Evolutionary conservation across 2,888 invertebrate genomes (phyloP).

Genomic region (Sinelater perroti): DNA sequence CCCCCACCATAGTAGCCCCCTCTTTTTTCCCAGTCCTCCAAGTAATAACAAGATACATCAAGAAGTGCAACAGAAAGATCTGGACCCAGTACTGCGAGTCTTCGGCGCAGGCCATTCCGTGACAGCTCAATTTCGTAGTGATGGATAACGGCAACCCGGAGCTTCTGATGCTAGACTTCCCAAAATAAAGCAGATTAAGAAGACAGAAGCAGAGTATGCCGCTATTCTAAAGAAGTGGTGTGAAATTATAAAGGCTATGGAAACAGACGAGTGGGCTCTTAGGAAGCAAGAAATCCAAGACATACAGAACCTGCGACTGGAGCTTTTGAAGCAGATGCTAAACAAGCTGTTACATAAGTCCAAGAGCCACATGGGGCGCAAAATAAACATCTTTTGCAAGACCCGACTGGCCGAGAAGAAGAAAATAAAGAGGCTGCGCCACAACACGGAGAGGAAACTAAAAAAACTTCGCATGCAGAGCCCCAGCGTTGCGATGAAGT

Average conservation of each 20-base stretch:
- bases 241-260: slow-evolving; percentile 79
- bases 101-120: slow-evolving; percentile 79
- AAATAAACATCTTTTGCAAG: slow-evolving; percentile 65
- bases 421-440: slow-evolving; percentile 67
- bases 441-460: slow-evolving; percentile 63
- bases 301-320: slow-evolving; percentile 73
- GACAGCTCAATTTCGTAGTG: slow-evolving; percentile 72
- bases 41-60: no score
- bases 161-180: slow-evolving; percentile 68
- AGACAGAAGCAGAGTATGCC: no score
- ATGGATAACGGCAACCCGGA: slow-evolving; percentile 67
- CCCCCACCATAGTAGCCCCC: no score
- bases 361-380: slow-evolving; percentile 59
- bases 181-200: slow-evolving; percentile 60
- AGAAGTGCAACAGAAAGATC: slow-evolving; percentile 61
- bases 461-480: slow-evolving; percentile 63
- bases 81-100: slow-evolving; percentile 80
- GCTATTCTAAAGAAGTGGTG: slow-evolving; percentile 69
- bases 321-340: slow-evolving; percentile 72
- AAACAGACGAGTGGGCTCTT: slow-evolving; percentile 84
- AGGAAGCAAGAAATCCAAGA: slow-evolving; percentile 81
- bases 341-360: slow-evolving; percentile 64
- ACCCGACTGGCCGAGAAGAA: slow-evolving; percentile 66
- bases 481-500: slow-evolving; percentile 56
- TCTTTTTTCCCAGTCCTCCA: no score